These are phyloP conservation scores for Achroia grisella DNA, from an alignment of 1,140 invertebrate species.

Conservation along the genomic window DNA sequence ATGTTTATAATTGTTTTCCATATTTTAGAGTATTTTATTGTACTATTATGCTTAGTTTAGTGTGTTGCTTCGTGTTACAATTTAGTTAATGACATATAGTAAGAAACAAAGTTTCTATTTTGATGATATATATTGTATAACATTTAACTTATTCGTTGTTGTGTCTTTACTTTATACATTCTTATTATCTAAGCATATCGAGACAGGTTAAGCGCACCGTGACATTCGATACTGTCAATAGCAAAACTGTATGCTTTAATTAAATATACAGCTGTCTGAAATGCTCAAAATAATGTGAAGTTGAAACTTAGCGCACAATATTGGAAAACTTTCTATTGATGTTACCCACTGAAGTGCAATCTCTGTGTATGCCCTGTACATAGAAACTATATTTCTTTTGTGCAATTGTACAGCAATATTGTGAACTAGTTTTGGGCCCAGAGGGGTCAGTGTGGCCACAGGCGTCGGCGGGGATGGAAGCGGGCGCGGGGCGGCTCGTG, in stretches of 20 bases:
- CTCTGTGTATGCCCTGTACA: slow-evolving; percentile 57
- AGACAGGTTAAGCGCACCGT: slow-evolving; percentile 30
- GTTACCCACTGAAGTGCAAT: slow-evolving; percentile 60
- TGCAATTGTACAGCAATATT: slow-evolving; percentile 49
- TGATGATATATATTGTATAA: slow-evolving; percentile 58
- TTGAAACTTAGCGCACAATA: slow-evolving; percentile 71
- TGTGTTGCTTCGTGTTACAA: slow-evolving; percentile 69
- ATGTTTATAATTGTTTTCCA: slow-evolving; percentile 55
- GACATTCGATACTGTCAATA: slow-evolving; percentile 58
- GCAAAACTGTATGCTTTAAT: slow-evolving; percentile 65
- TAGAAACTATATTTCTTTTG: slow-evolving; percentile 44
- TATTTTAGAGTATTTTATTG: slow-evolving; percentile 61
- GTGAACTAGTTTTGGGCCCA: slow-evolving; percentile 21
- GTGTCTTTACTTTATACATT: slow-evolving; percentile 52
- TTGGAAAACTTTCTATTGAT: slow-evolving; percentile 57
- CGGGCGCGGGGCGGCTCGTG: slow-evolving; percentile 2
- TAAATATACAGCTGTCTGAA: slow-evolving; percentile 61
- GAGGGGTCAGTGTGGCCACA: slow-evolving; percentile 2
- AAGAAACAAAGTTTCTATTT: slow-evolving; percentile 69
- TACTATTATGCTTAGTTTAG: slow-evolving; percentile 60
- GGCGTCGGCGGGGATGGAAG: slow-evolving; percentile 1
- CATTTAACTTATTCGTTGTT: slow-evolving; percentile 71
- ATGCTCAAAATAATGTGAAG: slow-evolving; percentile 67
- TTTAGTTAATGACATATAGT: slow-evolving; percentile 64
- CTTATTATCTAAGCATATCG: slow-evolving; percentile 21